Percentiles rank a stretch among this genome's conserved stretches.
Evolutionary conservation across 2,888 invertebrate genomes (phyloP).

Genomic region (Creontiades dilutus): DNA sequence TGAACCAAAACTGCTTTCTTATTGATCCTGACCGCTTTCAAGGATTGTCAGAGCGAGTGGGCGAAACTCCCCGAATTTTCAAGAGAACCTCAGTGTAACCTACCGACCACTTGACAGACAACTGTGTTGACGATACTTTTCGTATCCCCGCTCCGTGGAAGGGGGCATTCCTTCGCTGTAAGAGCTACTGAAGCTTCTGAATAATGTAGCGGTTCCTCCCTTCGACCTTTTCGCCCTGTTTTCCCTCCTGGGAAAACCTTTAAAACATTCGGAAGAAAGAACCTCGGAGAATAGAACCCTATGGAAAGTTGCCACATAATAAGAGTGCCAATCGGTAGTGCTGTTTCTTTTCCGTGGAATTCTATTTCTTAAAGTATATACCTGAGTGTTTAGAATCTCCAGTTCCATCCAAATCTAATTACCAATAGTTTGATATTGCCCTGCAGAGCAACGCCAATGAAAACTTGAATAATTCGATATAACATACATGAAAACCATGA

Average conservation of each 20-base stretch:
- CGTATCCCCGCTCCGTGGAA: slow-evolving; percentile 24
- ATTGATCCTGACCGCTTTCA: slow-evolving; percentile 29
- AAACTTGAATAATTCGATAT: too few species aligned
- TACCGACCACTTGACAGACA: slow-evolving; percentile 18
- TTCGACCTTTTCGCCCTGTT: slow-evolving; percentile 25
- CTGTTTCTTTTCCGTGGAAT: too few species aligned
- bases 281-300: slow-evolving; percentile 5
- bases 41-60: not conserved
- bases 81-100: not conserved
- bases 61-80: slow-evolving; percentile 8
- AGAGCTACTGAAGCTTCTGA: slow-evolving; percentile 36
- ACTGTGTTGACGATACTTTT: slow-evolving; percentile 32
- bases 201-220: slow-evolving; percentile 17
- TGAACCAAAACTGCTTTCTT: slow-evolving; percentile 25
- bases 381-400: too few species aligned
- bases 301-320: slow-evolving; percentile 23
- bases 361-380: too few species aligned
- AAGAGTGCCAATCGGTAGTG: not conserved
- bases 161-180: not conserved
- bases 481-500: too few species aligned
- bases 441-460: too few species aligned
- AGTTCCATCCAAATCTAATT: too few species aligned
- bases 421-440: too few species aligned
- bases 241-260: not conserved
- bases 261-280: slow-evolving; percentile 2